These are phyloP conservation scores for Neopipo cinnamomea DNA, from an alignment of 2,113 vertebrate species.

Conservation along the genomic window DNA sequence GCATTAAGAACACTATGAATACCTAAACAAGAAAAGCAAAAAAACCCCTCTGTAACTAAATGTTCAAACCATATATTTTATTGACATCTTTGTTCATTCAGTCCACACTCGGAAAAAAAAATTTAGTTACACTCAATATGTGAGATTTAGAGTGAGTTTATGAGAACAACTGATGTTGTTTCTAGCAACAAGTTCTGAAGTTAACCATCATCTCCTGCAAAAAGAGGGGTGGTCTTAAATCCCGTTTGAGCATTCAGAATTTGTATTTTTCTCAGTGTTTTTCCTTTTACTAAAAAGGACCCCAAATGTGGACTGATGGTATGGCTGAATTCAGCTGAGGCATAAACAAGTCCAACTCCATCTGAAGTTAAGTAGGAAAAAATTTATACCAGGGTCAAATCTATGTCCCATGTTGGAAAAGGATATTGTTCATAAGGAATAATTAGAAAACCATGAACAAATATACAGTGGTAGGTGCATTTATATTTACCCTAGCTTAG, in stretches of 20 bases:
- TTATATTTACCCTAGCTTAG: slow-evolving; percentile 23
- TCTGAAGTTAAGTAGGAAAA: background rate
- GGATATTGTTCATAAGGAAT: background rate
- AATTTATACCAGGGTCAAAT: background rate
- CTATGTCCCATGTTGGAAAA: background rate
- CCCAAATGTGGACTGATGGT: background rate
- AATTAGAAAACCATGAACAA: slow-evolving; percentile 33
- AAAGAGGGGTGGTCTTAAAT: background rate
- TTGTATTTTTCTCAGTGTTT: background rate
- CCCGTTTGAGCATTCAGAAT: background rate
- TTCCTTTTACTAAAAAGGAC: background rate
- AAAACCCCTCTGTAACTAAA: background rate
- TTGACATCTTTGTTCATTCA: background rate
- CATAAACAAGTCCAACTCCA: background rate
- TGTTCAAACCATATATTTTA: background rate
- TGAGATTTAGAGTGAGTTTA: background rate
- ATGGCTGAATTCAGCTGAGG: background rate
- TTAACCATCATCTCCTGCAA: background rate
- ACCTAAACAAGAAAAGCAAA: background rate
- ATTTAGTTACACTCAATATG: background rate
- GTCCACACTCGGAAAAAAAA: background rate
- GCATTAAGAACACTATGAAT: background rate
- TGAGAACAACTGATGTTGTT: background rate
- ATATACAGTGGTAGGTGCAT: background rate
- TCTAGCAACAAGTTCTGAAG: background rate